Conservation (phyloP, 1,140 invertebrate genomes). For the Helicoverpa zea region DNA sequence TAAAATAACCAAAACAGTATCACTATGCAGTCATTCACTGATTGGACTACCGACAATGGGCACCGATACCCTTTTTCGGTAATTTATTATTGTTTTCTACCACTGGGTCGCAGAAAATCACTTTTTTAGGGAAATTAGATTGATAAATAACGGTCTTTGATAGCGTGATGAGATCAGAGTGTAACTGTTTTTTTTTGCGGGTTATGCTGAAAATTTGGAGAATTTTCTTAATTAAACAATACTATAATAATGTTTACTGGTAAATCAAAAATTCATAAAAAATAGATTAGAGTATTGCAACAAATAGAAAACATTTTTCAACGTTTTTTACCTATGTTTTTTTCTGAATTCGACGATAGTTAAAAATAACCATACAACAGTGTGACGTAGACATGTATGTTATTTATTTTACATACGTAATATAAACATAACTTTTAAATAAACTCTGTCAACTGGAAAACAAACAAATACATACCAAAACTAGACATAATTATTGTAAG, state of each 20-base stretch:
- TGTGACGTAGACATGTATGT: not conserved
- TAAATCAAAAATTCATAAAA: too few species aligned
- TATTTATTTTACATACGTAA: not conserved
- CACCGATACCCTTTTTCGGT: constrained; percentile 60
- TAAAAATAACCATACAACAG: not conserved
- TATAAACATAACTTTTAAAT: constrained; percentile 8
- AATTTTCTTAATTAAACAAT: too few species aligned
- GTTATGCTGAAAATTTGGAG: not conserved
- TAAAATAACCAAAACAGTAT: constrained; percentile 50
- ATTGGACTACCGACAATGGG: constrained; percentile 48
- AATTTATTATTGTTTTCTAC: constrained; percentile 62
- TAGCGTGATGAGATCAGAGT: constrained; percentile 38
- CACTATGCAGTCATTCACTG: constrained; percentile 55
- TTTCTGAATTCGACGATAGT: not conserved
- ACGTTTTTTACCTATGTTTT: too few species aligned
- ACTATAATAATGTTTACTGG: too few species aligned
- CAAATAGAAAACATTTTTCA: too few species aligned
- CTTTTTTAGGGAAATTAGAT: constrained; percentile 67
- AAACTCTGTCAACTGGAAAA: constrained; percentile 26
- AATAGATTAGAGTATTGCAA: too few species aligned
- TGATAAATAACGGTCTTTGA: constrained; percentile 60
- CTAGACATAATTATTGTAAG: constrained; percentile 57
- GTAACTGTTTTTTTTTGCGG: constrained; percentile 36
- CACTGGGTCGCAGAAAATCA: constrained; percentile 49
- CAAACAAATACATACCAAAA: constrained; percentile 50